Evolutionary conservation across 2,113 vertebrate genomes (phyloP), one percentile per base, ranked within the genome.

Genomic region (Romanogobio albipinnatus): DNA sequence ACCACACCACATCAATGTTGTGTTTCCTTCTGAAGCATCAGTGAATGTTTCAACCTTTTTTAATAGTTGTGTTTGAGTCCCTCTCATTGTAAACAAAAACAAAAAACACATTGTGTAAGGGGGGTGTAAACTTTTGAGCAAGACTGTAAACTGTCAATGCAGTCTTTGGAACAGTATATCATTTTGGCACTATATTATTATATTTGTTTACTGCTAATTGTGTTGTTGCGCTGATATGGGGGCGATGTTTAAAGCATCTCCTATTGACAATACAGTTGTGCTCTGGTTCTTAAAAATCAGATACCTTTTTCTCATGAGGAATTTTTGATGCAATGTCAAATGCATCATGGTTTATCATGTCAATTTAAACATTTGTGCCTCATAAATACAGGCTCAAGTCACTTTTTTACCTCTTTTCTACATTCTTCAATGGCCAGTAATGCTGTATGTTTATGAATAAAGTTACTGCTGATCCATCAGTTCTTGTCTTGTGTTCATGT

Each of bases 331-430:
- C n/a, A 39, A 73, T 24, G 4, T 45, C 36, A 36, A 36, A 66
- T 33, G 36, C 68, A n/a, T n/a, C 36, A 45, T 71, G 68, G 10
- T 45, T 1, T 39, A 43, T 43, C 8, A 6, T 9, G 1, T 68
- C 33, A 70, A 66, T 33, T 33, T 10, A 45, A 43, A 13, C 39
- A 51, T 36, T 76, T 76, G 15, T 53, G 53, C 62, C 43, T 71
- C 33, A 77, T 66, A 9, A 76, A 47, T 51, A 17, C 24, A 66
- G 59, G 5, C 83, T 77, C 59, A 82, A n/a, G 58, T 45, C 26
- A 75, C 70, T 13, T 56, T 71, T n/a, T 10, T 76, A 75, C 59
- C 26, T 76, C 33, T 78, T 78, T 56, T 84, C 76, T 53, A 77
- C 15, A 24, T 49, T 49, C 26, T 7, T 76, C 24, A 29, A 76